A percentile compares a stretch with the other conserved stretches of the same genome.
Conservation (phyloP, 1,140 invertebrate species). For the Panulirus ornatus region DNA sequence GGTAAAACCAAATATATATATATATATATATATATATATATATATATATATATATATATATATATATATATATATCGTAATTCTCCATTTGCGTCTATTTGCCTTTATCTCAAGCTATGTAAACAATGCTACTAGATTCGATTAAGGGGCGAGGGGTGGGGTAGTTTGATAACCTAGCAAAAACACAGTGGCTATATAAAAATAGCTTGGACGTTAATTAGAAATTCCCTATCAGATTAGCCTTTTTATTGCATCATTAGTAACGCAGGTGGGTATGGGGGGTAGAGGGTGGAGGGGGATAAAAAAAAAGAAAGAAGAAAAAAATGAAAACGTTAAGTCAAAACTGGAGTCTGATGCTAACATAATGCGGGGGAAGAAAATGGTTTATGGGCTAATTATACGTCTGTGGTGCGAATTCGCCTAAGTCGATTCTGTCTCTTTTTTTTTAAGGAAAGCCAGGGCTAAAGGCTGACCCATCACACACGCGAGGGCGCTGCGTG, state of each 20-base stretch:
- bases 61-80: neutral
- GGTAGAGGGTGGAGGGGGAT: neutral
- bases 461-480: no score
- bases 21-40: neutral
- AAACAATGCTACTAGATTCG: no score
- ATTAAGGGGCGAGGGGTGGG: no score
- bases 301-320: neutral
- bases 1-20: no score
- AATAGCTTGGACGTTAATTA: neutral
- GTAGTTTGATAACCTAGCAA: no score
- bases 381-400: no score
- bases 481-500: no score
- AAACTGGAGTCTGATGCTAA: neutral
- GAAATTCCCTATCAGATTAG: constrained; percentile 36
- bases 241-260: constrained; percentile 36
- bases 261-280: neutral
- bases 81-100: no score
- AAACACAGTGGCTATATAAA: neutral
- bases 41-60: neutral
- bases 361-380: neutral
- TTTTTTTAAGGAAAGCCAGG: no score
- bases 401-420: no score
- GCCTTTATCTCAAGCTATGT: no score
- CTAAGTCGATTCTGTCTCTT: no score
- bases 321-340: neutral